phyloP scores from a whole-genome alignment of 2,113 vertebrate species.

The Pangasianodon hypophthalmus region DNA sequence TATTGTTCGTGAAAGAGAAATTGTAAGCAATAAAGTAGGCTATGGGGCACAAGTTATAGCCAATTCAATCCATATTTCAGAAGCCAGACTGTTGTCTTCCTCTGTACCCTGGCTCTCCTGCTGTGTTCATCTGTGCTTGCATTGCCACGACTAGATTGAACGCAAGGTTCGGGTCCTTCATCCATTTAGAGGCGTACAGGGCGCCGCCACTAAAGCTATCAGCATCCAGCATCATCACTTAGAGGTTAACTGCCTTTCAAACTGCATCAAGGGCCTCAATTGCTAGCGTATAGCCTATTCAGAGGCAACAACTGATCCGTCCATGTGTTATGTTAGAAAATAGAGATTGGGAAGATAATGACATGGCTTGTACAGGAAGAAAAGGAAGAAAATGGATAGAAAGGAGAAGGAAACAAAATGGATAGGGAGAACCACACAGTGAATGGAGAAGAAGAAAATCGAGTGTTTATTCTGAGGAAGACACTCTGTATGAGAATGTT shows the following conservation, averaged over 20 bases:
- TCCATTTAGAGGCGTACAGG: conserved; percentile 57
- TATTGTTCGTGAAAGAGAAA: neutral
- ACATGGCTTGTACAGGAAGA: conserved; percentile 10
- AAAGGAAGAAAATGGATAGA: neutral
- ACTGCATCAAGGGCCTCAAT: conserved; percentile 40
- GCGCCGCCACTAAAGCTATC: conserved; percentile 44
- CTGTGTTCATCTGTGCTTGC: conserved; percentile 64
- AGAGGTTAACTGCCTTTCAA: conserved; percentile 57
- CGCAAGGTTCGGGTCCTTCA: conserved; percentile 49
- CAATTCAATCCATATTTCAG: conserved; percentile 47
- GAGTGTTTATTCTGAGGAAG: conserved; percentile 32
- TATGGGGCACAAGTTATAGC: conserved; percentile 51
- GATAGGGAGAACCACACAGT: conserved; percentile 9
- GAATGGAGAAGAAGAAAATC: neutral
- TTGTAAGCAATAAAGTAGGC: conserved; percentile 29
- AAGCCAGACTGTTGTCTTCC: conserved; percentile 42
- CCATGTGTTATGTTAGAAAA: conserved; percentile 5
- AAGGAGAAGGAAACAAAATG: conserved; percentile 5
- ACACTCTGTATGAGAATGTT: conserved; percentile 45
- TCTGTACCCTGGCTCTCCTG: conserved; percentile 33
- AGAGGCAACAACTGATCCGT: conserved; percentile 12
- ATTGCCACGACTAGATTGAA: conserved; percentile 59
- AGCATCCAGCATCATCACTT: conserved; percentile 52
- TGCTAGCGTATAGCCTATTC: conserved; percentile 40
- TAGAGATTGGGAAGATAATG: conserved; percentile 32